Evolutionary conservation across 2,888 invertebrate genomes (phyloP).

Genomic region (Polyommatus icarus): DNA sequence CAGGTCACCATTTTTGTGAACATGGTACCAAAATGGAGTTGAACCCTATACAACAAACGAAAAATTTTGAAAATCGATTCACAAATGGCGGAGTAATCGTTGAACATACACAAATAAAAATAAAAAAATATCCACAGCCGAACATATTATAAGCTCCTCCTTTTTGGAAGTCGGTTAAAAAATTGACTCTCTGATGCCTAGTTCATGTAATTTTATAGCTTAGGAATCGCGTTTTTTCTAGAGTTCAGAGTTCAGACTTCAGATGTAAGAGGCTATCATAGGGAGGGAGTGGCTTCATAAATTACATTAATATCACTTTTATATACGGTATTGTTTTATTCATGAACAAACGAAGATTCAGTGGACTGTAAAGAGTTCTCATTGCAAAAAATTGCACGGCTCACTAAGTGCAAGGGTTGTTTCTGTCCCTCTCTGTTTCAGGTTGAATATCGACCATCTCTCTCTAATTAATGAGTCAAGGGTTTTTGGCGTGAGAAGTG

Average conservation of each 20-base stretch:
- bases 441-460: constrained; percentile 44
- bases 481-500: constrained; percentile 64
- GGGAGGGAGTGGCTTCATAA: not conserved
- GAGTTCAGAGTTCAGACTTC: not conserved
- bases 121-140: no score
- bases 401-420: constrained; percentile 62
- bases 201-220: not conserved
- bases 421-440: constrained; percentile 50
- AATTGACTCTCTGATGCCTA: no score
- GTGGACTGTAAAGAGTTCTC: constrained; percentile 66
- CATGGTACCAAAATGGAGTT: no score
- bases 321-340: constrained; percentile 17
- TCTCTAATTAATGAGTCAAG: constrained; percentile 72
- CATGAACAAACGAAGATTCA: constrained; percentile 29
- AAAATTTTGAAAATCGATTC: no score
- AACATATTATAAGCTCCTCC: no score
- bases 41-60: no score
- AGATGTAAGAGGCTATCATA: not conserved
- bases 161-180: no score
- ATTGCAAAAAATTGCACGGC: constrained; percentile 71
- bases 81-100: no score
- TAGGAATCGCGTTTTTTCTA: not conserved
- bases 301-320: constrained; percentile 2
- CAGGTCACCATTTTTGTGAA: no score
- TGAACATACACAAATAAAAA: no score